Base-by-base conservation (phyloP, 2,888 invertebrate species). In the Mythimna vitellina region DNA sequence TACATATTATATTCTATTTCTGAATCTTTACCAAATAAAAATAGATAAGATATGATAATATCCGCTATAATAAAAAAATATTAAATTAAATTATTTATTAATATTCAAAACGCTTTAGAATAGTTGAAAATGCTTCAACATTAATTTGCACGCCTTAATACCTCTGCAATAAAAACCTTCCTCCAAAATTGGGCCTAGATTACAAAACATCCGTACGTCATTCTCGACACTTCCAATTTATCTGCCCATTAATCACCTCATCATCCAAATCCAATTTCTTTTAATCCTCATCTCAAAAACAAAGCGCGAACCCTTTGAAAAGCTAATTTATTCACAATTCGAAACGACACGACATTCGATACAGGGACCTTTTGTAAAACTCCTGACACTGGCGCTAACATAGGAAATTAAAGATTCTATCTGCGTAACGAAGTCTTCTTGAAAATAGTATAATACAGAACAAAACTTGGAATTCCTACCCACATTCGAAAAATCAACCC, bases 331-430 rank as follows among this genome's bases (percentile, higher is more conserved):
- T 89, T 89, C 89, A 86, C 87, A 87, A 87, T 89, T 87, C 72
- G 73, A 84, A 85, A 84, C 81, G 76, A 85, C 87, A 65, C 78
- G 75, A 85, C 87, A 76, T 78, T 83, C 86, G 82, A 88, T 88
- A 88, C 86, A 87, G 68, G 74, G 80, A 86, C 86, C 89, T 86
- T 90, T 89, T 87, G 86, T 87, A 85, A 87, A 89, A 89, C 81
- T 87, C 87, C 80, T 89, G 90, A 90, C 91, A 91, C 85, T 88
- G 89, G 90, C 89, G 88, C 85, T 83, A 88, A 87, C 85, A 85
- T 87, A 92, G 94, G 94, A 95, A 94, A 95, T 94, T 94, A 94
- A 94, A 94, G 94, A 95, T 95, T 93, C 91, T 94, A 94, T 94
- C 95, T 91, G 75, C 86, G 91, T 92, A 92, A 92, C 92, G 91